A percentile compares a stretch with the other conserved stretches of the same genome.
Evolutionary conservation across 1,140 invertebrate species (phyloP).

Genomic region (Heliconius hermathena): DNA sequence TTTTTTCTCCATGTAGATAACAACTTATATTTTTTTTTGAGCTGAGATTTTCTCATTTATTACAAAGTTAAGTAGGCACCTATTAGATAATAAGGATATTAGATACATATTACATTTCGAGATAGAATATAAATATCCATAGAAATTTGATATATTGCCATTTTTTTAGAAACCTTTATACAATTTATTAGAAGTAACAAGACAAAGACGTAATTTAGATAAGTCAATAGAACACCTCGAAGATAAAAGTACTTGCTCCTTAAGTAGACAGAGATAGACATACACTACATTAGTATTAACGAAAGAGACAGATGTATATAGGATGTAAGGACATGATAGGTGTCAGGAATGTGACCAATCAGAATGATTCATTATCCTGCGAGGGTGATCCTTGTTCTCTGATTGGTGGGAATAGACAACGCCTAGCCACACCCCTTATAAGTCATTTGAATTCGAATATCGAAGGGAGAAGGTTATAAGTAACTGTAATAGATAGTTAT

Average conservation of each 20-base stretch:
- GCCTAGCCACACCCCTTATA: constrained; percentile 66
- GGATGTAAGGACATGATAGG: constrained; percentile 60
- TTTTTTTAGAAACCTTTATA: no score
- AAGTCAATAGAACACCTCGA: constrained; percentile 18
- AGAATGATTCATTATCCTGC: constrained; percentile 60
- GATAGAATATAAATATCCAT: no score
- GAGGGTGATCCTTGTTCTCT: constrained; percentile 59
- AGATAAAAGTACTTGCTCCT: constrained; percentile 18
- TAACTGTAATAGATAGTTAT: constrained; percentile 16
- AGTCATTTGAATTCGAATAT: constrained; percentile 52
- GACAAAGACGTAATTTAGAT: constrained; percentile 19
- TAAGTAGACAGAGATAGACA: constrained; percentile 21
- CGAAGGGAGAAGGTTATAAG: constrained; percentile 56
- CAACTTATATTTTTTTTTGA: no score
- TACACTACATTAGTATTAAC: constrained; percentile 27
- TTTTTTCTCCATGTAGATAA: no score
- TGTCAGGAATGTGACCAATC: constrained; percentile 60
- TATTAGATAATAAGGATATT: background rate
- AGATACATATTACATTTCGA: no score
- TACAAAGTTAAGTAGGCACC: no score
- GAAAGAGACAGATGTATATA: constrained; percentile 52
- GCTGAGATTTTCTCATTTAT: background rate
- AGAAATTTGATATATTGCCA: no score
- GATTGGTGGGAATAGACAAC: constrained; percentile 74
- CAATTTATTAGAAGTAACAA: constrained; percentile 21